phyloP scores from a whole-genome alignment of 2,113 vertebrate species.

The Vimba vimba region DNA sequence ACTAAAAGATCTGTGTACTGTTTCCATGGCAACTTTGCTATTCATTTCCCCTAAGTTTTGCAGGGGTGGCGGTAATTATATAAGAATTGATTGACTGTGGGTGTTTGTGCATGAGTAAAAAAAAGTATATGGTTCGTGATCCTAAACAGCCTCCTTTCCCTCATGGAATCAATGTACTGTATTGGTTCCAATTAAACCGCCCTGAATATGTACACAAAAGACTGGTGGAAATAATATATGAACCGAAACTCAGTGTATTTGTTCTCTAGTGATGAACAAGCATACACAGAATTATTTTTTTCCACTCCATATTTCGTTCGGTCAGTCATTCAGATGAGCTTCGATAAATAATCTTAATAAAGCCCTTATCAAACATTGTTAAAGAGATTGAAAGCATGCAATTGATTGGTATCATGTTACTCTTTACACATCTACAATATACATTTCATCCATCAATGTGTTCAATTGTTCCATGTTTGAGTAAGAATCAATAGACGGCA shows the following conservation, averaged over 20 bases:
- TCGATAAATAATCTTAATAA: not conserved
- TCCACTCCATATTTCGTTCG: not conserved
- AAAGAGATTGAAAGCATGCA: not conserved
- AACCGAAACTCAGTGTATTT: not conserved
- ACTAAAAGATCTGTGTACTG: conserved; percentile 26
- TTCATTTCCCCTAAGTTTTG: conserved; percentile 30
- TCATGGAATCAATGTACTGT: too few species aligned
- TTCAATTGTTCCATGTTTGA: conserved; percentile 32
- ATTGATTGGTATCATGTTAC: not conserved
- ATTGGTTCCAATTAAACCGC: too few species aligned
- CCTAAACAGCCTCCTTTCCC: not conserved
- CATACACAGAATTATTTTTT: not conserved
- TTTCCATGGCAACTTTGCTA: conserved; percentile 46
- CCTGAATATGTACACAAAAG: not conserved
- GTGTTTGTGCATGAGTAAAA: conserved; percentile 18
- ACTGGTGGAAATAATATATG: not conserved
- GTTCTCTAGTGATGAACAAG: not conserved
- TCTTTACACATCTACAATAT: conserved; percentile 5
- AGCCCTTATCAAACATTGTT: not conserved
- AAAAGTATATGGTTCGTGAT: not conserved
- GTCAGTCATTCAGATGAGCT: not conserved
- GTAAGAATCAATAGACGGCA: conserved; percentile 29
- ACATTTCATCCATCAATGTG: conserved; percentile 25
- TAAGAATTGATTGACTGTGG: conserved; percentile 32
- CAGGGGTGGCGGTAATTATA: conserved; percentile 41